Evolutionary conservation across 2,797 vertebrate species (phyloP), one percentile per base, ranked within the genome.

Genomic region (Notolepis coatsorum): DNA sequence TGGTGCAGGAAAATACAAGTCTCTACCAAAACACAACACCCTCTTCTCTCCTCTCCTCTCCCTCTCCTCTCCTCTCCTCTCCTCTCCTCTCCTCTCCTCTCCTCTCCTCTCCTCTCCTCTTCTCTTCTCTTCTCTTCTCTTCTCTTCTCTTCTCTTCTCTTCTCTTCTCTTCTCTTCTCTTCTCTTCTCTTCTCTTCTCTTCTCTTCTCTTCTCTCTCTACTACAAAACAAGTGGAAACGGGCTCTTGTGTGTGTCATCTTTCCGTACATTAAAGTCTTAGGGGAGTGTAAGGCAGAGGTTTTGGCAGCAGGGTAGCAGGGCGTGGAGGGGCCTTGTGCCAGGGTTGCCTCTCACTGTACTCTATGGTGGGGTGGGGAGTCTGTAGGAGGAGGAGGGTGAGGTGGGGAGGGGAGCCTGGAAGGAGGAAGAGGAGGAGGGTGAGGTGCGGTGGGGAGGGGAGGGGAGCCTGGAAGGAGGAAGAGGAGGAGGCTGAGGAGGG

Each of bases 241-340:
- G 70, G 80, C 73, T 77, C 62, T 72, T n/a, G n/a, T n/a, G 28
- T 84, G 75, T 88, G 84, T 91, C 86, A 81, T 90, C 78, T 90
- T 91, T 91, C 91, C 88, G 55, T 75, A 73, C 82, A 79, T 86
- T 82, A 86, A 64, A 61, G 77, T 67, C 70, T 84, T 12, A 64
- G 82, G 73, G 61, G 74, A 76, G 70, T 55, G 64, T 74, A 73
- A 59, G 48, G 71, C 66, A 61, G 69, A 80, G 71, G 70, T 69
- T 67, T 83, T 82, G 83, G 68, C 76, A 31, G 54, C 31, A 47
- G 6, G 48, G 18, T 56, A 38, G 52, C 48, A 52, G 42, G 56
- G 49, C 47, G 65, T 23, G 38, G 38, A 70, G 57, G 47, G 3
- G n/a, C n/a, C n/a, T n/a, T 0, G 5, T 61, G 69, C 68, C 82